Conservation (phyloP, 2,888 invertebrate genomes). For the Aleiodes alternator region DNA sequence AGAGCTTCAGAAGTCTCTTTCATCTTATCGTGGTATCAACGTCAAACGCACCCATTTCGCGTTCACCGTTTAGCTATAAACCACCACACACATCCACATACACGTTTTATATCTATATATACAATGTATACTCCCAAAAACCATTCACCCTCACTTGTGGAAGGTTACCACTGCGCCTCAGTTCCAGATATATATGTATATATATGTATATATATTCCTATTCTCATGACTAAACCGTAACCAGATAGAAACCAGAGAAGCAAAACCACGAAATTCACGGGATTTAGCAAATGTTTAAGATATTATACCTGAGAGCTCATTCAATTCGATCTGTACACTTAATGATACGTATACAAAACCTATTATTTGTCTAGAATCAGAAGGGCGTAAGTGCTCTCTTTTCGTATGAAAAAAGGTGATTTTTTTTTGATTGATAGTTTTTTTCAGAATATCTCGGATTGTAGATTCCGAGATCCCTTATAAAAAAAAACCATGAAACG, state of each 20-base stretch:
- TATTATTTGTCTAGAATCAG: too few species aligned
- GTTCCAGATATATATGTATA: not conserved
- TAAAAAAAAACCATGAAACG: too few species aligned
- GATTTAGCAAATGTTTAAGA: slow-evolving; percentile 7
- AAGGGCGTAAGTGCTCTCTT: too few species aligned
- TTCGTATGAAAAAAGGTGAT: too few species aligned
- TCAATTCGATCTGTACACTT: slow-evolving; percentile 19
- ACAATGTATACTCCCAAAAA: not conserved
- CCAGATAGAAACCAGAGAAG: slow-evolving; percentile 45
- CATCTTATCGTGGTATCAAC: slow-evolving; percentile 76
- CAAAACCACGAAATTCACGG: slow-evolving; percentile 2
- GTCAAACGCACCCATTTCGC: slow-evolving; percentile 74
- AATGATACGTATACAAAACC: too few species aligned
- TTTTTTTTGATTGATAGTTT: too few species aligned
- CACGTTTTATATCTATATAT: not conserved
- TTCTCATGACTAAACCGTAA: slow-evolving; percentile 66
- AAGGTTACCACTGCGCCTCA: slow-evolving; percentile 60
- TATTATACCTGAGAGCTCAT: slow-evolving; percentile 38
- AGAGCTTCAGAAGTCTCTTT: slow-evolving; percentile 70
- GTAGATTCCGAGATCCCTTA: too few species aligned
- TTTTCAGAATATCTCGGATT: too few species aligned
- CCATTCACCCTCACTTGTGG: slow-evolving; percentile 58
- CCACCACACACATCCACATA: not conserved
- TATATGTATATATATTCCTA: slow-evolving; percentile 53
- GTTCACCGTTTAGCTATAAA: slow-evolving; percentile 38